These are phyloP conservation scores for Theretra japonica DNA, from an alignment of 2,888 invertebrate species.

Conservation along the genomic window DNA sequence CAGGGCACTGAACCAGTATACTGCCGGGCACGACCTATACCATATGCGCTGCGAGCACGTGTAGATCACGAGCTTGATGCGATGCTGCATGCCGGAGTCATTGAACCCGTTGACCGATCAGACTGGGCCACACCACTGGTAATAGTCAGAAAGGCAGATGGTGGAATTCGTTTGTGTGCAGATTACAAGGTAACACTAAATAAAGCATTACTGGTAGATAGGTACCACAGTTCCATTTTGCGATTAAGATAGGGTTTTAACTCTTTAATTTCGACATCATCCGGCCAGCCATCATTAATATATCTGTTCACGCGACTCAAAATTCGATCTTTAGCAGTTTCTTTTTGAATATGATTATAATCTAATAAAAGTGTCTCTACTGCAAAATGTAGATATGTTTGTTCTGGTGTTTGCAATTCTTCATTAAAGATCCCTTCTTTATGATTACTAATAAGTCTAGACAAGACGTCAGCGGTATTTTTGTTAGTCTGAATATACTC, in stretches of 20 bases:
- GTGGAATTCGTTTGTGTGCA: no score
- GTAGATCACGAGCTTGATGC: no score
- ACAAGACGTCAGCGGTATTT: constrained; percentile 22
- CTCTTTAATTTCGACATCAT: neutral
- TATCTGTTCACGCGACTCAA: neutral
- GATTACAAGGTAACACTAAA: no score
- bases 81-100: no score
- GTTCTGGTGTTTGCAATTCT: neutral
- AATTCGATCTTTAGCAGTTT: neutral
- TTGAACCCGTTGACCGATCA: no score
- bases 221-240: neutral
- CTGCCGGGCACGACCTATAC: no score
- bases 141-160: no score
- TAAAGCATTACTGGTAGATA: no score
- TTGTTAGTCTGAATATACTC: neutral
- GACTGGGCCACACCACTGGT: no score
- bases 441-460: neutral
- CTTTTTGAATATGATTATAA: neutral
- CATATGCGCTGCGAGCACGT: no score
- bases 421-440: neutral
- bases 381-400: neutral
- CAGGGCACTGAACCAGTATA: no score
- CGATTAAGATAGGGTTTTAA: neutral
- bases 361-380: neutral
- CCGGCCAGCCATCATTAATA: neutral